phyloP scores from a whole-genome alignment of 2,113 vertebrate genomes.

The Anolis sagrei region DNA sequence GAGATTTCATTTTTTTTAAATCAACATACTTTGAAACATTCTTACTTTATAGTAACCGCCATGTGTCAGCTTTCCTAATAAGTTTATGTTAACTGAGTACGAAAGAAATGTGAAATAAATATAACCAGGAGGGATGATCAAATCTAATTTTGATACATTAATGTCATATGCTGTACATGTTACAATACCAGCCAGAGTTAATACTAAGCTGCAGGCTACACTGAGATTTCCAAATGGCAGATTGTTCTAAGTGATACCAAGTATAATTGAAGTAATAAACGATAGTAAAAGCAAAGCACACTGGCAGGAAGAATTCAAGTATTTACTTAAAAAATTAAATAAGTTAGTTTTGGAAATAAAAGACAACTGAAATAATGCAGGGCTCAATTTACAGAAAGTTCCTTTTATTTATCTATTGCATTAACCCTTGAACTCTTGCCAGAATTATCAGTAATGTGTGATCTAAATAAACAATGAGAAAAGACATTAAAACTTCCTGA shows the following conservation, averaged over 20 bases:
- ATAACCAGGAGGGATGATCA: slow-evolving; percentile 89
- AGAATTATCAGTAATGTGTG: slow-evolving; percentile 83
- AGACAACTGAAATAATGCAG: slow-evolving; percentile 87
- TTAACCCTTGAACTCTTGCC: slow-evolving; percentile 87
- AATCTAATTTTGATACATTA: slow-evolving; percentile 98
- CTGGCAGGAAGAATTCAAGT: slow-evolving; percentile 87
- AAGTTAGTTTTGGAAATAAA: slow-evolving; percentile 82
- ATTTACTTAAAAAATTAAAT: slow-evolving; percentile 88
- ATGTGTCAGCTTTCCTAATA: slow-evolving; percentile 84
- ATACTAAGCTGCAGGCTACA: slow-evolving; percentile 85
- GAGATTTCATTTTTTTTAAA: slow-evolving; percentile 76
- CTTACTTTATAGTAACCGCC: slow-evolving; percentile 82
- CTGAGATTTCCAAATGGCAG: slow-evolving; percentile 85
- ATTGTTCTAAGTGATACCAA: slow-evolving; percentile 85
- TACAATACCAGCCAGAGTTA: slow-evolving; percentile 85
- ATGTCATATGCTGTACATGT: slow-evolving; percentile 89
- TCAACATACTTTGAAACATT: slow-evolving; percentile 85
- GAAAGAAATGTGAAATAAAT: slow-evolving; percentile 95
- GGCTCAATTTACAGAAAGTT: slow-evolving; percentile 86
- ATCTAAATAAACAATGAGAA: slow-evolving; percentile 73
- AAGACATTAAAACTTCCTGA: slow-evolving; percentile 64
- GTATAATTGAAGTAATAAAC: slow-evolving; percentile 87
- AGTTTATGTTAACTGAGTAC: slow-evolving; percentile 91
- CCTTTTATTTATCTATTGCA: slow-evolving; percentile 87
- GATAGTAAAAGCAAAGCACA: slow-evolving; percentile 85